Base-by-base conservation (phyloP, 2,797 vertebrate genomes). In the Esox masquinongy region DNA sequence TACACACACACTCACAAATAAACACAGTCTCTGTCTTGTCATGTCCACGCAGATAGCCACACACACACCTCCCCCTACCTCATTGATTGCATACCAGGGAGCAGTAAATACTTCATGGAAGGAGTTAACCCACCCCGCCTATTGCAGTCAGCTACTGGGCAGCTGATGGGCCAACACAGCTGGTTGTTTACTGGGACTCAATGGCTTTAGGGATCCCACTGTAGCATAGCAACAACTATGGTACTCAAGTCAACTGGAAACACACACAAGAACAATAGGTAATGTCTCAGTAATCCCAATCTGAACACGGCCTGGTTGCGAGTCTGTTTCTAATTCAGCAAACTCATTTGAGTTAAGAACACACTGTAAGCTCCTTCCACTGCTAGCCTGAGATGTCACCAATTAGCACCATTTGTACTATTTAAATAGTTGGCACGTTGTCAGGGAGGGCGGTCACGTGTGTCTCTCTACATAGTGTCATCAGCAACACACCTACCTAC, bases 41-140 rank as follows among this genome's bases (percentile, higher is more conserved):
- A 86, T 90, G 85, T 86, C 86, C 85, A 83, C 9, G n/a, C n/a
- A 56, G n/a, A n/a, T 56, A 56, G 53, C n/a, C 73, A 56, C 77
- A 77, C 63, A 82, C 77, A 78, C 67, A 81, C 76, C 77, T 74
- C 77, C 77, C 83, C 75, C 53, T 75, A 77, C 5, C 88, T 86
- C 85, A 87, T 84, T 88, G 89, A 90, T 86, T 84, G 86, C 91
- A 93, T 92, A 91, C 91, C 90, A 91, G 77, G 88, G 88, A 91
- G 91, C 90, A 88, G 88, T 92, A 92, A 92, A 93, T 90, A 91
- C 88, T 90, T 92, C 78, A 83, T 16, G 49, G 89, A n/a, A 56
- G 89, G 91, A 92, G 88, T 91, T 90, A 91, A 91, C 90, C 88
- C 86, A 90, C 90, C 88, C 86, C 83, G 86, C 88, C 90, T 90